A percentile compares a stretch with the other conserved stretches of the same genome.
phyloP scores from a whole-genome alignment of 2,797 vertebrate genomes.

The Harpagifer antarcticus region DNA sequence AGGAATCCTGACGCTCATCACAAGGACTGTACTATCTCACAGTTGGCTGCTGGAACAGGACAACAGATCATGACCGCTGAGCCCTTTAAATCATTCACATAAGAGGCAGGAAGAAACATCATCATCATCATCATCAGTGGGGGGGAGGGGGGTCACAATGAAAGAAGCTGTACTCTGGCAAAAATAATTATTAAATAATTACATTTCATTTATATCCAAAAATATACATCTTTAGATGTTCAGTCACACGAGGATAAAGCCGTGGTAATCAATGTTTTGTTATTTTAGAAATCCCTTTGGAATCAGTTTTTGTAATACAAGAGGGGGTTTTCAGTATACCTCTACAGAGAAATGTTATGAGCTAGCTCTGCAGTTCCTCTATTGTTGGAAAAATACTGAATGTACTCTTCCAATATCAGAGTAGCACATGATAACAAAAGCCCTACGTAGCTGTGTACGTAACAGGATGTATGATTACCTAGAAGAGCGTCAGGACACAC shows the following conservation, averaged over 20 bases:
- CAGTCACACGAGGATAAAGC: neutral
- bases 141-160: constrained; percentile 1
- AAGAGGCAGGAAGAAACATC: constrained; percentile 59
- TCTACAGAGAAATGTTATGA: neutral
- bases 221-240: neutral
- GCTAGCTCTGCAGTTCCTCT: neutral
- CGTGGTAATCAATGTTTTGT: neutral
- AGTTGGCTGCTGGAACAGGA: constrained; percentile 49
- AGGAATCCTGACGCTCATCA: constrained; percentile 77
- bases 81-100: constrained; percentile 63
- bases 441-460: too few relatives aligned
- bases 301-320: neutral
- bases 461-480: too few relatives aligned
- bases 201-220: neutral
- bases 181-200: neutral
- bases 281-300: neutral
- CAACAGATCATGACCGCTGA: constrained; percentile 56
- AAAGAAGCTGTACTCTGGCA: constrained; percentile 20
- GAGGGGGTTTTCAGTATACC: neutral
- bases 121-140: constrained; percentile 26
- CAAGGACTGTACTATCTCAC: constrained; percentile 75
- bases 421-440: too few relatives aligned
- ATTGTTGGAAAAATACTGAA: too few relatives aligned
- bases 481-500: too few relatives aligned
- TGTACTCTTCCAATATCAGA: too few relatives aligned